phyloP scores from a whole-genome alignment of 2,888 invertebrate genomes.

The Camptogramma bilineatum region DNA sequence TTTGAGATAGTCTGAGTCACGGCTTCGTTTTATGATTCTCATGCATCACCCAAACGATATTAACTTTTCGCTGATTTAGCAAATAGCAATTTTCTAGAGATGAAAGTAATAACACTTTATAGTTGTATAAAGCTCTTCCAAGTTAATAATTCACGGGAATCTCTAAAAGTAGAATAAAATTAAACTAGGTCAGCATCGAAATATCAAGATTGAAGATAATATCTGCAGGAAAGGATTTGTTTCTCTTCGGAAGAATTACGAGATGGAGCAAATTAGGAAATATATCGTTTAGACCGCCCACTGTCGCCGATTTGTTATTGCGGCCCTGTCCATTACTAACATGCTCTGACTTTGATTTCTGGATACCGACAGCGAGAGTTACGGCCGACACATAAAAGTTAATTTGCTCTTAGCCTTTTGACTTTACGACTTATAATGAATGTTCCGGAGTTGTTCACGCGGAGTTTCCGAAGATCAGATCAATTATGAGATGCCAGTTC shows the following conservation, averaged over 20 bases:
- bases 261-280: constrained; percentile 60
- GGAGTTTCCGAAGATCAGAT: constrained; percentile 20
- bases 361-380: constrained; percentile 40
- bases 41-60: constrained; percentile 30
- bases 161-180: constrained; percentile 41
- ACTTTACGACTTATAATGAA: constrained; percentile 44
- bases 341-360: constrained; percentile 49
- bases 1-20: constrained; percentile 27
- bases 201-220: constrained; percentile 46
- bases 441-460: constrained; percentile 36
- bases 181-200: constrained; percentile 54
- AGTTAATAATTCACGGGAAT: constrained; percentile 37
- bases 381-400: constrained; percentile 40
- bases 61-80: constrained; percentile 28
- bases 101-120: constrained; percentile 16
- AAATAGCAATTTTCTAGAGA: constrained; percentile 21
- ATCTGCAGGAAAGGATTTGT: constrained; percentile 52
- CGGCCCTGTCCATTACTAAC: constrained; percentile 61
- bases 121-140: constrained; percentile 26
- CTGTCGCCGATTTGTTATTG: constrained; percentile 63
- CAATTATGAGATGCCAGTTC: not conserved
- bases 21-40: constrained; percentile 21
- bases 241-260: constrained; percentile 57
- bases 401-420: constrained; percentile 43
- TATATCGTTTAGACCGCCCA: constrained; percentile 59